phyloP scores from a whole-genome alignment of 2,888 invertebrate species.

The Rhagonycha fulva region DNA sequence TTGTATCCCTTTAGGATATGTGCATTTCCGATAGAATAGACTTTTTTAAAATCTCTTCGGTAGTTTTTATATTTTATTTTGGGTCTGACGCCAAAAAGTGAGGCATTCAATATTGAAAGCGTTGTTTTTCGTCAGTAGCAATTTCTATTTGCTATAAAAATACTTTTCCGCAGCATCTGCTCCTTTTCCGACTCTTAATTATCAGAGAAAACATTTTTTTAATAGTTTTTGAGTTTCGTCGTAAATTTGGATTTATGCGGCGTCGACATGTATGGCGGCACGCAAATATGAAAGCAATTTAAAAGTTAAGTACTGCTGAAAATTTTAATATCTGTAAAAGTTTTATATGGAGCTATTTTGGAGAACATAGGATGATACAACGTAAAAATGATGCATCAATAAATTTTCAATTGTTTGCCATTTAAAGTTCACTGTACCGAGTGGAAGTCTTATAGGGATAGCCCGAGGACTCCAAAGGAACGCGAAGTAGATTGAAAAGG shows the following conservation, averaged over 20 bases:
- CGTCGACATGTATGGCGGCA: not conserved
- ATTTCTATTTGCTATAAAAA: not conserved
- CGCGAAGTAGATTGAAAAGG: constrained; percentile 33
- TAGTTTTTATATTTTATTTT: constrained; percentile 16
- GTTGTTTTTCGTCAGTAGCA: not conserved
- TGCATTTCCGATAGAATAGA: constrained; percentile 33
- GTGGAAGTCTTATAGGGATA: constrained; percentile 17
- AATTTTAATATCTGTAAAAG: not conserved
- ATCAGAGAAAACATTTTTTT: not conserved
- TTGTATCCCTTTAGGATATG: constrained; percentile 35
- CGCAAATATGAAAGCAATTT: not conserved
- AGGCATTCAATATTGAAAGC: not conserved
- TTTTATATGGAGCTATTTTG: not conserved
- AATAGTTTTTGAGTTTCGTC: not conserved
- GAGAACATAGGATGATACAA: not conserved
- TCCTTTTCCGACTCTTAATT: not conserved
- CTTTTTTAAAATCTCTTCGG: constrained; percentile 27
- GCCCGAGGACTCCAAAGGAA: constrained; percentile 30
- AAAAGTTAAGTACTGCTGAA: not conserved
- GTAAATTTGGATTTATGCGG: not conserved
- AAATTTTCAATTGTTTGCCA: constrained; percentile 23
- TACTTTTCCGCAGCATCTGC: not conserved
- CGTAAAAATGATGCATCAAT: constrained; percentile 10
- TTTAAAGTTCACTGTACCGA: constrained; percentile 28
- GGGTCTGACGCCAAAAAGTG: not conserved